These are phyloP conservation scores for Sternarchorhynchus goeldii DNA, from an alignment of 2,797 vertebrate species.

Conservation along the genomic window DNA sequence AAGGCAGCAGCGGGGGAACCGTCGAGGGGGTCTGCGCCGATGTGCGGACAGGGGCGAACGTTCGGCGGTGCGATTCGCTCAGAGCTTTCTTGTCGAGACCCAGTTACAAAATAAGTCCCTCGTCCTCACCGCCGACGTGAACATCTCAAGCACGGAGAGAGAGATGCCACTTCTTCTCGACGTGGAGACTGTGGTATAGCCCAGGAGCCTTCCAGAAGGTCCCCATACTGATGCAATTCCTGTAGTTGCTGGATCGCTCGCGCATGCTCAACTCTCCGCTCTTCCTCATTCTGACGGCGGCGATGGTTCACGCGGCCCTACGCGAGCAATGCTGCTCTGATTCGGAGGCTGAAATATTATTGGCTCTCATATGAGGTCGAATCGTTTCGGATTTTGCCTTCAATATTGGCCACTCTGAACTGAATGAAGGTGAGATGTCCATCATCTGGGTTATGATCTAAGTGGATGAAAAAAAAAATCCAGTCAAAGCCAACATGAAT, in stretches of 20 bases:
- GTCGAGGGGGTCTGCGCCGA: not conserved
- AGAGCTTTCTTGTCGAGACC: not conserved
- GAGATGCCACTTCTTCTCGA: constrained; percentile 24
- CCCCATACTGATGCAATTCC: constrained; percentile 40
- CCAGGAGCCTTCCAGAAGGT: constrained; percentile 42
- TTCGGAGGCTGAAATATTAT: too few species aligned
- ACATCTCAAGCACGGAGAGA: constrained; percentile 15
- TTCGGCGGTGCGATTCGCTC: not conserved
- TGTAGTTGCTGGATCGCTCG: constrained; percentile 24
- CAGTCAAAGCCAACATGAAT: too few species aligned
- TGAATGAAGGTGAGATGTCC: too few species aligned
- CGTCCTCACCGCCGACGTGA: not conserved
- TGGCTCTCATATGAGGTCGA: too few species aligned
- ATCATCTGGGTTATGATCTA: too few species aligned
- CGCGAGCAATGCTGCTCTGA: too few species aligned
- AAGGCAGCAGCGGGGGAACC: not conserved
- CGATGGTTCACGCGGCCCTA: too few species aligned
- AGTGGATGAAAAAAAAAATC: too few species aligned
- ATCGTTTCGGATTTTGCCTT: too few species aligned
- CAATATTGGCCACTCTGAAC: too few species aligned
- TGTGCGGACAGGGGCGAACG: too few species aligned
- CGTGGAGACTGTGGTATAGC: constrained; percentile 34
- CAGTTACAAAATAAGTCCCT: not conserved
- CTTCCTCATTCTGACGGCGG: constrained; percentile 2
- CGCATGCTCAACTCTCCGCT: constrained; percentile 24